Conservation (phyloP, 2,888 invertebrate species). For the Ochropleura plecta region DNA sequence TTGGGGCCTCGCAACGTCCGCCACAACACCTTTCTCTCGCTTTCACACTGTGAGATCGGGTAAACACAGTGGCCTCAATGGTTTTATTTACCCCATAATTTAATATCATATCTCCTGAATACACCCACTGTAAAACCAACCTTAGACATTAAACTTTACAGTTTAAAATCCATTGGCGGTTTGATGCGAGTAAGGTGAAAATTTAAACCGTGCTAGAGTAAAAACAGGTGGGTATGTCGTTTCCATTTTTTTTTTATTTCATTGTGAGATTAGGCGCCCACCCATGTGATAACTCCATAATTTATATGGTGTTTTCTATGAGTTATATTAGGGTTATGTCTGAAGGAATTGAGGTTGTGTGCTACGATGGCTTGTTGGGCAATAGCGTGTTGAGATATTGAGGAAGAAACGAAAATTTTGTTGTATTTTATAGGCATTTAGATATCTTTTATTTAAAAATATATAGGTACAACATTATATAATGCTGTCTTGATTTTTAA, state of each 20-base stretch:
- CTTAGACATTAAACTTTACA: background rate
- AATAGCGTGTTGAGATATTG: conserved; percentile 22
- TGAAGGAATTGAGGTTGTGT: conserved; percentile 27
- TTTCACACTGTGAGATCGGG: conserved; percentile 81
- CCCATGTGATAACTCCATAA: conserved; percentile 56
- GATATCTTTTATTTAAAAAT: background rate
- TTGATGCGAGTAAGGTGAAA: conserved; percentile 8
- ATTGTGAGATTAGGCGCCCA: conserved; percentile 68
- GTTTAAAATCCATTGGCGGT: conserved; percentile 28
- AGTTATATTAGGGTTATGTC: conserved; percentile 50
- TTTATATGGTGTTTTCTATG: conserved; percentile 57
- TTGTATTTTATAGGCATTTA: too few relatives aligned
- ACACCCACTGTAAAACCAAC: conserved; percentile 33
- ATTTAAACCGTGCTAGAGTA: conserved; percentile 42
- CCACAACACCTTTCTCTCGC: conserved; percentile 83
- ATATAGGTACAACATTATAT: background rate
- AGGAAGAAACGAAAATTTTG: background rate
- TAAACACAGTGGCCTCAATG: conserved; percentile 82
- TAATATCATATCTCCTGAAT: conserved; percentile 59
- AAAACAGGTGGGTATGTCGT: conserved; percentile 76
- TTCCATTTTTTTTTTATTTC: conserved; percentile 77
- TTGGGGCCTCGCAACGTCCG: conserved; percentile 77
- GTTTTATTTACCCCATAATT: conserved; percentile 43
- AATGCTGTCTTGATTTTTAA: background rate
- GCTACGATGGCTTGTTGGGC: conserved; percentile 17